Evolutionary conservation across 37 sponge, comb jelly and placozoan genomes (phyloP).

Genomic region (Halisarca cf. caerulea): DNA sequence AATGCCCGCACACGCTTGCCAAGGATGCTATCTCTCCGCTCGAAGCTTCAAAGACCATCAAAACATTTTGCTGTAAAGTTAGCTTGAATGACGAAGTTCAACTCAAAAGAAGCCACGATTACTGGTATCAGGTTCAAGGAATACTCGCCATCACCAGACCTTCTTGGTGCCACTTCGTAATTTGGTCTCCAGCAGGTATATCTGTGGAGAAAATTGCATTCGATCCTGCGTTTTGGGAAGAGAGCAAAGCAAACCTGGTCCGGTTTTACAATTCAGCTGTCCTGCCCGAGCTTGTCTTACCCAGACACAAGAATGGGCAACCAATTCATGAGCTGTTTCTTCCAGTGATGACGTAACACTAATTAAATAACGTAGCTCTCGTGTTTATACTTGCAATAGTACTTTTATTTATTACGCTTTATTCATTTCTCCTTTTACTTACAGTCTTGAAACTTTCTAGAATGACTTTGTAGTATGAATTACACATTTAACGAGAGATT

Average conservation of each 20-base stretch:
- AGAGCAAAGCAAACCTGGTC: not conserved
- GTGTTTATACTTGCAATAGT: too few relatives aligned
- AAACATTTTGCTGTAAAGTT: not conserved
- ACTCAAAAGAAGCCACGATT: too few relatives aligned
- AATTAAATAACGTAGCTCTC: too few relatives aligned
- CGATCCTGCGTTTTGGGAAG: not conserved
- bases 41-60: not conserved
- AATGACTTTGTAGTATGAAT: too few relatives aligned
- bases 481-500: too few relatives aligned
- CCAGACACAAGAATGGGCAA: not conserved
- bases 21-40: not conserved
- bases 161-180: constrained; percentile 7
- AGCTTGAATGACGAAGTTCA: too few relatives aligned
- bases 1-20: too few relatives aligned
- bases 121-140: too few relatives aligned
- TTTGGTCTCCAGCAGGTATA: not conserved
- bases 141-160: not conserved
- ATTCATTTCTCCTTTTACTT: too few relatives aligned
- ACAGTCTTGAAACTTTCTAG: too few relatives aligned
- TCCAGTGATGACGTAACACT: not conserved
- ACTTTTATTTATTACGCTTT: too few relatives aligned
- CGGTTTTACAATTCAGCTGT: not conserved
- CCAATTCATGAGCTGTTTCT: not conserved
- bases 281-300: not conserved
- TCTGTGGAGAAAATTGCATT: not conserved